A percentile compares a stretch with the other conserved stretches of the same genome.
These are phyloP conservation scores for Xerus inauris DNA, from an alignment of 2,113 vertebrate genomes.

Conservation along the genomic window DNA sequence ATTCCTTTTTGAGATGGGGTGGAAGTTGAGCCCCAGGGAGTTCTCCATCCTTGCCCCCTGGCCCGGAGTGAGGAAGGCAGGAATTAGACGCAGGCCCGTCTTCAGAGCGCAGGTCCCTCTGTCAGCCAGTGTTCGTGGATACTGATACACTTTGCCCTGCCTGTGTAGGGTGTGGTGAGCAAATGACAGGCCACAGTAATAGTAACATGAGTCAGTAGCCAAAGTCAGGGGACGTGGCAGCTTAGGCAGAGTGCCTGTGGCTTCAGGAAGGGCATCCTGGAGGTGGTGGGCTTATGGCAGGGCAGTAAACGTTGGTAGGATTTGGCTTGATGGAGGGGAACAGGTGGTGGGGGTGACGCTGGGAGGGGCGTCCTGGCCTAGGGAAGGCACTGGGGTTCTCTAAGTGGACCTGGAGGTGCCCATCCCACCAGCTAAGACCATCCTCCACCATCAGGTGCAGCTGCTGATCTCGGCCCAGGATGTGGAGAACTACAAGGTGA, in stretches of 20 bases:
- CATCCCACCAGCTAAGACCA: rapidly evolving
- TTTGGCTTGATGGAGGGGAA: background rate
- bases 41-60: background rate
- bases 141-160: background rate
- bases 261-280: conserved; percentile 10
- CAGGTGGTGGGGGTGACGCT: background rate
- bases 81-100: background rate
- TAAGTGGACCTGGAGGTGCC: rapidly evolving
- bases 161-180: background rate
- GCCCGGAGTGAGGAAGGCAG: background rate
- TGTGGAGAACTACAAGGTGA: conserved; percentile 98
- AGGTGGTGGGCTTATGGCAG: background rate
- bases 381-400: background rate
- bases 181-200: background rate
- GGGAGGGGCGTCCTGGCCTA: background rate
- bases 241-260: background rate
- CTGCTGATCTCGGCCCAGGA: conserved; percentile 96
- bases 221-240: background rate
- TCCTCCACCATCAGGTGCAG: conserved; percentile 90
- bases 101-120: too few relatives aligned
- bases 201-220: background rate
- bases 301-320: background rate
- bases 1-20: background rate
- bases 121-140: background rate
- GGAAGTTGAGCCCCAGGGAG: background rate